Conservation (phyloP, 1,140 invertebrate species). For the Melanaphis sacchari region DNA sequence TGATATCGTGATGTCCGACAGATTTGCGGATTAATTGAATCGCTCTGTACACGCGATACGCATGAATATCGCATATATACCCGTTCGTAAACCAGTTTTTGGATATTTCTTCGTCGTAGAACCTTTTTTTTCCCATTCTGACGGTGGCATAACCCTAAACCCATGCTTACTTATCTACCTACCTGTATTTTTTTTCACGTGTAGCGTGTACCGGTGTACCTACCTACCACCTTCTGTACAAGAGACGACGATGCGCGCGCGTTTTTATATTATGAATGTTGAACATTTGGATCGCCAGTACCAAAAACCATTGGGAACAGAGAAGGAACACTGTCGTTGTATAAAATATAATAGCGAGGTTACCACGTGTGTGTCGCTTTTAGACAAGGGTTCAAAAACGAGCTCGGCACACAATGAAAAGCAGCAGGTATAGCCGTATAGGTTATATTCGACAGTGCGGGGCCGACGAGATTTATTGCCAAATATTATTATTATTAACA, state of each 20-base stretch:
- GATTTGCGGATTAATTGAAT: not conserved
- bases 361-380: not conserved
- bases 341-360: conserved; percentile 29
- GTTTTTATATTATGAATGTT: not conserved
- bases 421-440: not conserved
- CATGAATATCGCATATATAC: conserved; percentile 21
- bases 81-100: conserved; percentile 45
- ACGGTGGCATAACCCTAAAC: not conserved
- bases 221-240: not conserved
- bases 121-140: conserved; percentile 26
- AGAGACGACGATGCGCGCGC: not conserved
- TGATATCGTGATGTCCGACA: not conserved
- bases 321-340: not conserved
- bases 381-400: not conserved
- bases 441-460: not conserved
- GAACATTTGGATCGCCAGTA: not conserved
- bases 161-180: conserved; percentile 3
- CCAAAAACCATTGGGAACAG: not conserved
- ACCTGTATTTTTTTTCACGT: conserved; percentile 33
- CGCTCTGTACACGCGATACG: not conserved
- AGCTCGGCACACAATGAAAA: not conserved
- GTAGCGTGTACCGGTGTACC: not conserved
- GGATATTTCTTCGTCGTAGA: conserved; percentile 28
- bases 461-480: conserved; percentile 28
- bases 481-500: conserved; percentile 16